Base-by-base conservation (phyloP, 2,888 invertebrate genomes). In the Vandiemenella viatica region DNA sequence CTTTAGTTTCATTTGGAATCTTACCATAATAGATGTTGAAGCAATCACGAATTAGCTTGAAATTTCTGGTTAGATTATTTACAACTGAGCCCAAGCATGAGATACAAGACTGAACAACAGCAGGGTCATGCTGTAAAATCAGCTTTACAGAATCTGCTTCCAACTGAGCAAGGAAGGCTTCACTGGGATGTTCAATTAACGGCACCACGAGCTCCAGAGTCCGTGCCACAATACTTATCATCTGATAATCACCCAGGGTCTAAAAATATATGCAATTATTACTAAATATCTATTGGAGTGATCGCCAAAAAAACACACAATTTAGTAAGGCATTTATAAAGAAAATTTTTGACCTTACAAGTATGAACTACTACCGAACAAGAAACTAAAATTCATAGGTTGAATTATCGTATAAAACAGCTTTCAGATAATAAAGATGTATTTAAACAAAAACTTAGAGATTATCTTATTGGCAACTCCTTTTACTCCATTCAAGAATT, bases 181-280 rank as follows among this genome's bases (percentile, higher is more conserved):
- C 93, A 65, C 93, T 92, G 0, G 98, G 97, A 71, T 98, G 96
- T 64, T 95, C 93, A 79, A 99, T 92, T 49, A 98, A 70, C 0
- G 98, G 98, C 45, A 99, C 92, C 23, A 97, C 89, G 52, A 91
- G 69, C 67, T 92, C 92, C 55, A 95, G 68, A 52, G 91, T 93
- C 55, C 82, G 77, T 8, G 90, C 88, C 22, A 91, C 90, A 61
- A 84, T 84, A 61, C 86, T 86, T 62, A 91, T 83, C 61, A 90
- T 84, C 62, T 84, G 80, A 61, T 81, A 80, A 63, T 91, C 90
- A 53, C 81, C 82, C 59, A 79, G 77, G 37, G 83, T 84, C 73
- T 80, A 70, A 10, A 65, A 44, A 55, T 46, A 46, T 59, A 50
- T 56, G 67, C 67, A 7, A 15, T 32, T 32, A 32, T 32, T 32